These are phyloP conservation scores for Epinephelus coioides DNA, from an alignment of 2,797 vertebrate species.

Conservation along the genomic window DNA sequence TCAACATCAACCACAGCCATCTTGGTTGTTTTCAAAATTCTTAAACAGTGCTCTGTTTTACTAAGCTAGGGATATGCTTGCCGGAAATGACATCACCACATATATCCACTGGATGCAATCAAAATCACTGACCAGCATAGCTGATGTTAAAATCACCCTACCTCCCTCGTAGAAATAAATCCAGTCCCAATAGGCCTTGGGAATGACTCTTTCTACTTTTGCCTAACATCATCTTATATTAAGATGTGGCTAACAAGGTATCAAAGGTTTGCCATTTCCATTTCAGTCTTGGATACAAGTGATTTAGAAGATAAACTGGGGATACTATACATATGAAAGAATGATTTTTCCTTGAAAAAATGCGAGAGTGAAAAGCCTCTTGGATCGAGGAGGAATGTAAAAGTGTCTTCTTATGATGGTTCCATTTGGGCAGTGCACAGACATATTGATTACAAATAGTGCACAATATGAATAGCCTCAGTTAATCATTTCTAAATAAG, in stretches of 20 bases:
- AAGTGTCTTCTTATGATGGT: not conserved
- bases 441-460: not conserved
- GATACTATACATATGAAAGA: not conserved
- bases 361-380: not conserved
- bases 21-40: too few species aligned
- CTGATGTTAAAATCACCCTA: not conserved
- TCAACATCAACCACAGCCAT: too few species aligned
- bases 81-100: not conserved
- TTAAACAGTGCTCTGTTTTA: too few species aligned
- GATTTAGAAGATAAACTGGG: not conserved
- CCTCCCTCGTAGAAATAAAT: not conserved
- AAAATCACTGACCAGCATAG: too few species aligned
- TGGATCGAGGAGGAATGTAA: not conserved
- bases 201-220: not conserved
- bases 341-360: not conserved
- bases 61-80: too few species aligned
- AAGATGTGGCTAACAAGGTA: not conserved
- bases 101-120: not conserved
- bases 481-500: constrained; percentile 1
- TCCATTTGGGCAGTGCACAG: not conserved
- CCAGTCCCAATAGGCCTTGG: not conserved
- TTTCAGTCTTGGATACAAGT: not conserved
- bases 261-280: not conserved
- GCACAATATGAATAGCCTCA: not conserved
- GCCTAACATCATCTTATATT: not conserved